Evolutionary conservation across 2,113 vertebrate genomes (phyloP).

Genomic region (Menidia beryllina): DNA sequence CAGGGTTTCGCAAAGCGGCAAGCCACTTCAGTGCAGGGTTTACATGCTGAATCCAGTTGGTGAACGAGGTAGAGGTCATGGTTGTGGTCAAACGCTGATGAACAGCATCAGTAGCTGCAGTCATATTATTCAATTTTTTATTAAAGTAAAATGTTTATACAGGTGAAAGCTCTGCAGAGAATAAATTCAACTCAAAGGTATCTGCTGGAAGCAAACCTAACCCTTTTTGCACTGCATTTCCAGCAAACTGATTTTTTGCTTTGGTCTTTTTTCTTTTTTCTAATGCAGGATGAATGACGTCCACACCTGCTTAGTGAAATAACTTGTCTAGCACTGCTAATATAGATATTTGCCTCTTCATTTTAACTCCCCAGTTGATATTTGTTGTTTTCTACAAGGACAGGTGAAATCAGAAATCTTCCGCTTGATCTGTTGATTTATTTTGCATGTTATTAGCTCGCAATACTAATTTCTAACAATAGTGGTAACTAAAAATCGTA

Average conservation of each 20-base stretch:
- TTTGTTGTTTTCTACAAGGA: not conserved
- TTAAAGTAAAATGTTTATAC: not conserved
- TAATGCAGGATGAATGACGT: not conserved
- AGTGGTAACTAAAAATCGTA: constrained; percentile 12
- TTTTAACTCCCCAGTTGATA: not conserved
- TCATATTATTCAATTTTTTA: not conserved
- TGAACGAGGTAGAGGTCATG: not conserved
- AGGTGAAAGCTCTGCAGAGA: not conserved
- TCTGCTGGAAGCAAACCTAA: not conserved
- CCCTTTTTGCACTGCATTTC: not conserved
- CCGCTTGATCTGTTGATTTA: constrained; percentile 1
- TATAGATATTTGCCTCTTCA: constrained; percentile 5
- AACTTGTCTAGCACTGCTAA: not conserved
- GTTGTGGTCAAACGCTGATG: not conserved
- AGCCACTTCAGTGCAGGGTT: not conserved
- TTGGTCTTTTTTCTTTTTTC: constrained; percentile 1
- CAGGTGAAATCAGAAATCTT: not conserved
- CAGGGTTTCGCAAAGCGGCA: not conserved
- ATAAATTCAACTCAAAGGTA: not conserved
- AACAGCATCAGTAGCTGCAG: not conserved
- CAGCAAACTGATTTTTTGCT: not conserved
- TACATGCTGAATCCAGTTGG: not conserved
- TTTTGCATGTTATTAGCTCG: constrained; percentile 11
- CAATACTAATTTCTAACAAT: constrained; percentile 31
- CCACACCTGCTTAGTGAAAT: not conserved